phyloP scores from a whole-genome alignment of 30 jellyfish, hydroid and myxozoan genomes.

The Nemopilema nomurai region DNA sequence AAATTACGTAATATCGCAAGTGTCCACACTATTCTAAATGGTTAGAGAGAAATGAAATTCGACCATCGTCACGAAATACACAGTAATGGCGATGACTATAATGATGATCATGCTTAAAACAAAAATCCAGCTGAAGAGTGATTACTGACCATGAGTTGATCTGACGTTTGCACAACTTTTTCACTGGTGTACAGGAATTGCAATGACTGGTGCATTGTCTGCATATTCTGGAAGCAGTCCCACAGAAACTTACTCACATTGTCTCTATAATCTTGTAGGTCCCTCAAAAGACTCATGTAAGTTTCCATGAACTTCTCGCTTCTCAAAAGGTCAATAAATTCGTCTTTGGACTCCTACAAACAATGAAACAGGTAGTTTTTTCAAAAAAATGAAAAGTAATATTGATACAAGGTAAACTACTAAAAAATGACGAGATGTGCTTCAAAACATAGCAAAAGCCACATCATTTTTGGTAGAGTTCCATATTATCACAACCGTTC shows the following conservation, averaged over 20 bases:
- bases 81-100: not conserved
- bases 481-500: too few relatives aligned
- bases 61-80: not conserved
- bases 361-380: too few relatives aligned
- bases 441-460: too few relatives aligned
- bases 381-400: too few relatives aligned
- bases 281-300: constrained; percentile 30
- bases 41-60: too few relatives aligned
- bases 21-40: too few relatives aligned
- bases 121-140: too few relatives aligned
- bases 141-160: constrained; percentile 74
- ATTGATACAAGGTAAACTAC: too few relatives aligned
- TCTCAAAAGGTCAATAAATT: constrained; percentile 33
- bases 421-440: too few relatives aligned
- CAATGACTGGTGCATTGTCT: constrained; percentile 46
- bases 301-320: constrained; percentile 11
- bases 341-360: constrained; percentile 64
- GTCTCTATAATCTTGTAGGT: constrained; percentile 6
- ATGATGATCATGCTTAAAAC: too few relatives aligned
- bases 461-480: too few relatives aligned
- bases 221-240: constrained; percentile 5
- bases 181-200: constrained; percentile 45
- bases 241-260: not conserved
- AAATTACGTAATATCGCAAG: too few relatives aligned
- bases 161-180: constrained; percentile 66